Base-by-base conservation (phyloP, 2,113 vertebrate genomes). In the Lathamus discolor region DNA sequence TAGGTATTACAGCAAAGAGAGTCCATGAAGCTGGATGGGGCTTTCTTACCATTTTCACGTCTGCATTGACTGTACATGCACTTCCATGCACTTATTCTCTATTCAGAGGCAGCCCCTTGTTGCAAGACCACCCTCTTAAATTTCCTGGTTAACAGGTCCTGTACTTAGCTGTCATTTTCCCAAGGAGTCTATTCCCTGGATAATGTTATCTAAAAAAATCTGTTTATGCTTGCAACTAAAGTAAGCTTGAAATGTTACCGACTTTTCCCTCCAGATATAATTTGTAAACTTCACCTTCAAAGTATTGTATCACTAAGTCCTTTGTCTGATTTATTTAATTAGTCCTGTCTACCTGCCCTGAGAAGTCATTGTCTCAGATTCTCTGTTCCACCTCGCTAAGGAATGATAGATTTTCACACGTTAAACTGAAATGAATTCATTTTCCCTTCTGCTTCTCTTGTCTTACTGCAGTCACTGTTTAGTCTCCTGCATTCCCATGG, bases 161-260 rank as follows among this genome's bases (percentile, higher is more conserved):
- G 73, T 96, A 67, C 66, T 86, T 93, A 76, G 55, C 61, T 94
- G 95, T 55, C 17, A 66, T 44, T 93, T 95, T 75, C 22, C 69
- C 63, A 83, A 85, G 46, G 49, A 95, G 37, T 19, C 63, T 63
- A 59, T 46, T 90, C 49, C 11, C 80, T 91, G 68, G 44, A 54
- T 64, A 92, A 51, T 77, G 4, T 59, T 84, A 88, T 27, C 64
- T 86, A 84, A 84, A 77, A 85, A 85, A 93, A 87, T 69, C 37
- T 31, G 3, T 92, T 68, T 83, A 72, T 64, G 66, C 24, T 75
- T 93, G 59, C 39, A 85, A 39, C 33, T 86, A 33, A 67, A 88
- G 24, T 54, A 93, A 83, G 75, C 51, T 91, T 85, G 55, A 93
- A 94, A 91, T 83, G 52, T 22, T 86, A 91, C 75, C 83, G 61